phyloP scores from a whole-genome alignment of 2,797 vertebrate genomes.

The Sebastes itinus region DNA sequence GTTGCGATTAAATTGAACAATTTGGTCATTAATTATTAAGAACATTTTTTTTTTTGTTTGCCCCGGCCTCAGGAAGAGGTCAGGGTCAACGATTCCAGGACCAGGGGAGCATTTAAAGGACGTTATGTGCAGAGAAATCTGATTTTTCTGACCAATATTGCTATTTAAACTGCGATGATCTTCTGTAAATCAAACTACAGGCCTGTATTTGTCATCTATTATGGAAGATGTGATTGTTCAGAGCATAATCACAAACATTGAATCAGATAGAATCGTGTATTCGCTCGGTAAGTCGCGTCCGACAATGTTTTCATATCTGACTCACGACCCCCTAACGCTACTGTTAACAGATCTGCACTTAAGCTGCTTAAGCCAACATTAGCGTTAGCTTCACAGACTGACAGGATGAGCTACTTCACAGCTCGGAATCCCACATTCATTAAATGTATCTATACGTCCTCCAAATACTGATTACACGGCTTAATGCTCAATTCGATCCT shows the following conservation, averaged over 20 bases:
- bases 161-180: background rate
- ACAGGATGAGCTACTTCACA: background rate
- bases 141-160: background rate
- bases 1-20: constrained; percentile 27
- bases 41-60: background rate
- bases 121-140: background rate
- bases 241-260: background rate
- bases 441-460: background rate
- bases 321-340: background rate
- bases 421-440: background rate
- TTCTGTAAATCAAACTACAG: too few relatives aligned
- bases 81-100: background rate
- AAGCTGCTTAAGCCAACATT: background rate
- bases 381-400: background rate
- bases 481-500: too few relatives aligned
- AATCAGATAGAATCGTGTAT: background rate
- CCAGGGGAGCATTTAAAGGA: background rate
- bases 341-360: background rate
- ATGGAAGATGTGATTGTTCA: too few relatives aligned
- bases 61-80: background rate
- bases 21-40: constrained; percentile 31
- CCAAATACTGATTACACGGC: background rate
- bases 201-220: too few relatives aligned
- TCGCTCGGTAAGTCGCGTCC: background rate
- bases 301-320: background rate